Base-by-base conservation (phyloP, 2,888 invertebrate genomes). In the Lagria hirta region DNA sequence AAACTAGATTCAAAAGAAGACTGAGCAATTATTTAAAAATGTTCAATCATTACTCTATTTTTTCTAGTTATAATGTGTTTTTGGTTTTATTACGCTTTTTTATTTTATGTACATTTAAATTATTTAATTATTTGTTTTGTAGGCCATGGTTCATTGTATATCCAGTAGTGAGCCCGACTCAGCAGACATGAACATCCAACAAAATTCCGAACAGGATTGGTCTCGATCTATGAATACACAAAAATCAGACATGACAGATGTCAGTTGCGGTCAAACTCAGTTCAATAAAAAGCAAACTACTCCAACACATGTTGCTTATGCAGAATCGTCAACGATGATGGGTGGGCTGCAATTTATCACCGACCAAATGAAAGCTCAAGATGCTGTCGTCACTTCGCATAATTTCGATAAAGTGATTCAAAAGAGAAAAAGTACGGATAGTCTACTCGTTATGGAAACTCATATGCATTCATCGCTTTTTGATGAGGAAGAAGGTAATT, bases 101-200 rank as follows among this genome's bases (percentile, higher is more conserved):
- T n/a, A n/a, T n/a, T n/a, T n/a, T n/a, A 59, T 60, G 32, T 23
- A 24, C 7, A 11, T 7, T 23, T 23, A 8, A 23, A 8, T 23
- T 23, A 3, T 21, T 23, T 7, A 26, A 23, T 13, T 34, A 34
- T 43, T 8, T 47, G 37, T 43, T 51, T 64, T 66, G 28, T 73
- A 83, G 83, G 83, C 84, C 3, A 83, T 89, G 89, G 90, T 90
- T 15, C 90, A 90, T 66, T 90, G 88, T 66, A 86, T 90, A 49
- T 89, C 90, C 17, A 89, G 89, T 64, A 89, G 89, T 58, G 89
- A 89, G 64, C 88, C 84, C 16, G 88, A 88, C 62, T 78, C 80
- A 1, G 79, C 78, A 3, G 80, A 81, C 37, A 43, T 69, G 26
- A 59, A 43, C 45, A 14, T 30, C 17, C 65, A 62, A 28, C 65